phyloP scores from a whole-genome alignment of 2,113 vertebrate genomes.

The Charadrius vociferus region DNA sequence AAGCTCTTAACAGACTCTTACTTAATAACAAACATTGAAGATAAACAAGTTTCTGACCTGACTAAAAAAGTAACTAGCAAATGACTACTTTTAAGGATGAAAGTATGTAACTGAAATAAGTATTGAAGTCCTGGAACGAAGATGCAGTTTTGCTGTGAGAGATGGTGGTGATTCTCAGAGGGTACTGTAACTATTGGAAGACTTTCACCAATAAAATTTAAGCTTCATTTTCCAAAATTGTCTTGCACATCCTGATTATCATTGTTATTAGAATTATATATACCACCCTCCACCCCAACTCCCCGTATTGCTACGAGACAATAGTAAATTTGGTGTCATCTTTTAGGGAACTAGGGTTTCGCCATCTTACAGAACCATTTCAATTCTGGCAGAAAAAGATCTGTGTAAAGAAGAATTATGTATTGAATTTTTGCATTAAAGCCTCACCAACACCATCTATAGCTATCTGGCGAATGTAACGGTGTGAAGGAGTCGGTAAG shows the following conservation, averaged over 20 bases:
- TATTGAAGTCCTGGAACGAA: neutral
- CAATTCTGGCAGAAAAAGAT: neutral
- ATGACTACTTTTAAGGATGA: neutral
- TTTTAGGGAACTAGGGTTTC: neutral
- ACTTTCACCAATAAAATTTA: neutral
- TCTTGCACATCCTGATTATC: neutral
- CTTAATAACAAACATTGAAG: neutral
- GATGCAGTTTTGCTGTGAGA: neutral
- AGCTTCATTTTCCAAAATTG: neutral
- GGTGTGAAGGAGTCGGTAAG: neutral
- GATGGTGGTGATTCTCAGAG: neutral
- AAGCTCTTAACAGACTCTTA: neutral
- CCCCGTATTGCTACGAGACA: fast-evolving
- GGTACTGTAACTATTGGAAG: neutral
- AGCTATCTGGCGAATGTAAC: neutral
- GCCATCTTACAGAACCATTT: neutral
- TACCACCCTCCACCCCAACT: neutral
- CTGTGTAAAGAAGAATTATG: neutral
- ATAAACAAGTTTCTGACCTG: neutral
- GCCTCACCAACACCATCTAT: neutral
- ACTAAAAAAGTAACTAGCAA: neutral
- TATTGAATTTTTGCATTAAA: neutral
- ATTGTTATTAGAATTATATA: neutral
- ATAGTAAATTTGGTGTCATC: neutral
- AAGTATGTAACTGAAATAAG: neutral